Conservation (phyloP, 2,113 vertebrate species). For the Xenopus borealis region DNA sequence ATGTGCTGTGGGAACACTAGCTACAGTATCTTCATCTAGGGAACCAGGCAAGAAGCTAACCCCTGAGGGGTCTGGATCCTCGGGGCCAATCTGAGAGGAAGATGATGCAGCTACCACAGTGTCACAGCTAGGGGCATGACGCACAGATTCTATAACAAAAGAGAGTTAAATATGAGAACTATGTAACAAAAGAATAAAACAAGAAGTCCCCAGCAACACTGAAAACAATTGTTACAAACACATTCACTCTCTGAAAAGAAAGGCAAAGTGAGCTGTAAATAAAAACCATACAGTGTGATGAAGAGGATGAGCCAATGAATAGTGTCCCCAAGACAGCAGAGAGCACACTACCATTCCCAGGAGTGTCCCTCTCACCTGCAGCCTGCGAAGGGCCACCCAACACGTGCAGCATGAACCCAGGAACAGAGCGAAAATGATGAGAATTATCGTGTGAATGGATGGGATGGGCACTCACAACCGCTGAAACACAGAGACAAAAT, state of each 20-base stretch:
- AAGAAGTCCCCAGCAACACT: too few species aligned
- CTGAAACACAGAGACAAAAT: slow-evolving; percentile 62
- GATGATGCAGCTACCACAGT: slow-evolving; percentile 69
- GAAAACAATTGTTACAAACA: too few species aligned
- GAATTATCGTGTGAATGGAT: slow-evolving; percentile 99
- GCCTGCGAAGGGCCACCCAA: slow-evolving; percentile 32
- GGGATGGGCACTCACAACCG: slow-evolving; percentile 99
- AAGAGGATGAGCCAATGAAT: not conserved
- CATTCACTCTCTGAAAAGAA: too few species aligned
- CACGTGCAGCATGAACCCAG: slow-evolving; percentile 45
- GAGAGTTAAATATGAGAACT: too few species aligned
- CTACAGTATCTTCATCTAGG: slow-evolving; percentile 84
- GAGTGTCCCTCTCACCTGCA: slow-evolving; percentile 32
- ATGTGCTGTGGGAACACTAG: slow-evolving; percentile 79
- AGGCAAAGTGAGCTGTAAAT: too few species aligned
- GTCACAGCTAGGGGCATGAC: slow-evolving; percentile 90
- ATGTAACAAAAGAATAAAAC: too few species aligned
- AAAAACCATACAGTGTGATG: not conserved
- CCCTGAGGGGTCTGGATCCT: slow-evolving; percentile 75
- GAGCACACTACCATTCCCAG: slow-evolving; percentile 27
- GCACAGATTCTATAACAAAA: slow-evolving; percentile 76
- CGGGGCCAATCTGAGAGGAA: slow-evolving; percentile 73
- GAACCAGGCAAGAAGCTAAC: slow-evolving; percentile 77
- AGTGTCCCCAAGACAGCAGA: slow-evolving; percentile 31
- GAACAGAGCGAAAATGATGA: slow-evolving; percentile 95